Base-by-base conservation (phyloP, 2,113 vertebrate species). In the Pachyramphus minor region DNA sequence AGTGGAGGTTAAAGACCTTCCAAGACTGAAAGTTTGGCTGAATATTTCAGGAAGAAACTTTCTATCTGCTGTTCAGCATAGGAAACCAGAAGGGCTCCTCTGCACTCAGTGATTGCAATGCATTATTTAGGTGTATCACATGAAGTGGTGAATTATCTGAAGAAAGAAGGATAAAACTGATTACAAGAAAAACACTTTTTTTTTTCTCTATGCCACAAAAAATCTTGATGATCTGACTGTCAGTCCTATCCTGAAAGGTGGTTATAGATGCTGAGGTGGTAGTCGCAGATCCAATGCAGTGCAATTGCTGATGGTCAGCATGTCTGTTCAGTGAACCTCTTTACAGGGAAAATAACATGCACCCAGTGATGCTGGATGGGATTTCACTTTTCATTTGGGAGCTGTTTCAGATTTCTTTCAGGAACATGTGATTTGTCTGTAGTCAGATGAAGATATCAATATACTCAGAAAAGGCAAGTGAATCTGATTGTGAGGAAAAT, bases 81-180 rank as follows among this genome's bases (percentile, higher is more conserved):
- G 27, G 47, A 81, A 84, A 71, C 10, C 42, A 71, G 9, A 84
- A 22, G 4, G 55, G 19, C 42, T 77, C 7, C 33, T 73, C 42
- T 59, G 80, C 21, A 17, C 28, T n/a, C 50, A 53, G 17, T 31
- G 78, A 60, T 50, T 45, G 33, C 77, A 78, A 16, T 13, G 12
- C 27, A 37, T 11, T 0, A 0, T 42, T 81, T 45, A 45, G 28
- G 39, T 47, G 20, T 24, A 22, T 35, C 49, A 35, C 28, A 3
- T 27, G 41, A 53, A 84, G 17, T 3, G 25, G 19, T 56, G 27
- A 88, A 84, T 77, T 80, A n/a, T 37, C 37, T 39, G 47, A 83
- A 13, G n/a, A 63, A 79, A 92, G 44, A 56, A 59, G 8, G 28
- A 20, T 66, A 30, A 66, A 89, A 45, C 10, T 47, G 23, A 69